Conservation (phyloP, 1,140 invertebrate species). For the Eurosta solidaginis region DNA sequence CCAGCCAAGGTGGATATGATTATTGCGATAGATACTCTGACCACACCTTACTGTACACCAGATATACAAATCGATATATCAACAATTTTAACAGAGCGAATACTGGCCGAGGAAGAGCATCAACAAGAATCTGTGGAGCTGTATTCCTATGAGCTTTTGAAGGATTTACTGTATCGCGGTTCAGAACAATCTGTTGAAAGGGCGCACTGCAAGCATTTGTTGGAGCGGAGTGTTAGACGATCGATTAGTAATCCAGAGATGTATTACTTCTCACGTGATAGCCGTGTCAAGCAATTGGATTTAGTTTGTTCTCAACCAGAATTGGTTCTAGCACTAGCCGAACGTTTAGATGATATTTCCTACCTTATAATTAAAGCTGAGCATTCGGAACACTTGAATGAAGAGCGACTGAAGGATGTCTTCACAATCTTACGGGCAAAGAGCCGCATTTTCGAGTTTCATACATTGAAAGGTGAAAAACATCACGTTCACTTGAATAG, state of each 20-base stretch:
- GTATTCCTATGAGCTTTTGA: slow-evolving; percentile 64
- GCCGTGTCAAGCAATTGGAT: slow-evolving; percentile 59
- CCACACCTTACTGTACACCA: slow-evolving; percentile 51
- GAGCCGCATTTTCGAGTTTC: slow-evolving; percentile 65
- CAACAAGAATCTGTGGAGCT: background rate
- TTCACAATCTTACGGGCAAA: slow-evolving; percentile 61
- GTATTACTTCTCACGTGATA: slow-evolving; percentile 67
- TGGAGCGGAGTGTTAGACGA: slow-evolving; percentile 63
- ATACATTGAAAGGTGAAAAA: slow-evolving; percentile 64
- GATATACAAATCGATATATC: background rate
- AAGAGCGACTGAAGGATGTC: slow-evolving; percentile 50
- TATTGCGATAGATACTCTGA: slow-evolving; percentile 66
- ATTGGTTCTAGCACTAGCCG: slow-evolving; percentile 39
- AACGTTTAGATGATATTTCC: slow-evolving; percentile 39
- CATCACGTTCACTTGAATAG: slow-evolving; percentile 76
- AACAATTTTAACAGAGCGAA: background rate
- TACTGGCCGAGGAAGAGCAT: background rate
- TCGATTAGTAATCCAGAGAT: slow-evolving; percentile 63
- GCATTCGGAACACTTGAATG: slow-evolving; percentile 32
- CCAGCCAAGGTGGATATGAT: slow-evolving; percentile 65
- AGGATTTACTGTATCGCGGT: slow-evolving; percentile 61
- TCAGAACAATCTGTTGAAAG: slow-evolving; percentile 62
- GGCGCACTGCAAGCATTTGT: slow-evolving; percentile 63
- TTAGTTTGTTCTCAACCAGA: slow-evolving; percentile 31
- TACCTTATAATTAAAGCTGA: slow-evolving; percentile 48